phyloP scores from a whole-genome alignment of 2,113 vertebrate genomes.

The Bucco capensis region DNA sequence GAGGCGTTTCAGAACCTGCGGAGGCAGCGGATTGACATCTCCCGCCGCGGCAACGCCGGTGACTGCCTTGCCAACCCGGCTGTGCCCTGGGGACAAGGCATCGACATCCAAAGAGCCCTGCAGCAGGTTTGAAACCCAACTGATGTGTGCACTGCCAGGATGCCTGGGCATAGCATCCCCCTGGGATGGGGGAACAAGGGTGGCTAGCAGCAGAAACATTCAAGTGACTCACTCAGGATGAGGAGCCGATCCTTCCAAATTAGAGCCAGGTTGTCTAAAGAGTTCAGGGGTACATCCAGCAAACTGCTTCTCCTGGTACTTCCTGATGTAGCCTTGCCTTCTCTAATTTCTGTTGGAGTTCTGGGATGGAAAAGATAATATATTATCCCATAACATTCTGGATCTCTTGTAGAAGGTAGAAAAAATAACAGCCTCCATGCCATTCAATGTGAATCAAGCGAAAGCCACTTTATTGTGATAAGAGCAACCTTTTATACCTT shows the following conservation, averaged over 20 bases:
- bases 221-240: not conserved
- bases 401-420: no score
- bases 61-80: constrained; percentile 97
- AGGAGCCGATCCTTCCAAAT: not conserved
- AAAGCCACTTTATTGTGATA: no score
- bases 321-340: not conserved
- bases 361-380: not conserved
- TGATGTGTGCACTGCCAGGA: rapidly evolving
- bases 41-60: constrained; percentile 92
- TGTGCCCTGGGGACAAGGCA: constrained; percentile 97
- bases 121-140: constrained; percentile 82
- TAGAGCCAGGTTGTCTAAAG: not conserved
- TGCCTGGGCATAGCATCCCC: rapidly evolving
- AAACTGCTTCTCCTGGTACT: not conserved
- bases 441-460: no score
- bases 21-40: constrained; percentile 95
- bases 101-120: constrained; percentile 96
- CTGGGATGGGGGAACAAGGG: rapidly evolving
- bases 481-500: no score
- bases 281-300: not conserved
- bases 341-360: not conserved
- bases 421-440: no score
- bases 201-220: not conserved
- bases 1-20: constrained; percentile 95
- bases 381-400: not conserved